Evolutionary conservation across 2,113 vertebrate species (phyloP), one percentile per base, ranked within the genome.

Genomic region (Sprattus sprattus): DNA sequence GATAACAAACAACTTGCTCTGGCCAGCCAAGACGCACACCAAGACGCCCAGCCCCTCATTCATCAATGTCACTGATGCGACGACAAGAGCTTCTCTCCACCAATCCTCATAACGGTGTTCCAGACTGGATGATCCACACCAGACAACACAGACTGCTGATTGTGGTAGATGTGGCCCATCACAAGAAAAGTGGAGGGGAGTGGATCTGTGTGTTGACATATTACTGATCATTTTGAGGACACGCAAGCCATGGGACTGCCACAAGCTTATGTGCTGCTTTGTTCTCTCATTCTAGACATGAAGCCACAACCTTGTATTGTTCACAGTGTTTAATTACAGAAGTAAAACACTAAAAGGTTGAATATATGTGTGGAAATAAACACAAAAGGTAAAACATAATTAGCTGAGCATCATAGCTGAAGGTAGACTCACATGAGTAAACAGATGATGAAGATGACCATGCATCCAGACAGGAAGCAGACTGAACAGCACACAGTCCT

Each of bases 11-110:
- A 78, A 39, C 71, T 64, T 45, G 54, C 71, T 9, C 15, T 6
- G 2, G 50, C n/a, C 67, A 16, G 45, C 75, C 52, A 89, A 85
- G 39, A 82, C n/a, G 50, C 16, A 52, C 22, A 32, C 75, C 52
- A 89, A 85, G 39, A 82, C n/a, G 50, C 16, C 82, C 81, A 32
- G 2, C 39, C 6, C 71, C 15, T 83, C 71, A 4, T 87, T 71
- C 45, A 78, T 89, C 88, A 89, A 81, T 84, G 86, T 91, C 89
- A 86, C 82, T 84, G 46, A 82, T 83, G 22, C 10, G 82, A 45
- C 28, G 86, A 50, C 85, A 60, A 45, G 46, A 0, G 25, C 13
- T 20, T 20, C 50, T 9, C 28, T 6, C 28, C 8, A 10, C 67
- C 50, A 80, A 67, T 83, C 81, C 49, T 81, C n/a, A 64, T n/a